These are phyloP conservation scores for Oikopleura dioica DNA, from an alignment of 23 tunicate species.

Conservation along the genomic window DNA sequence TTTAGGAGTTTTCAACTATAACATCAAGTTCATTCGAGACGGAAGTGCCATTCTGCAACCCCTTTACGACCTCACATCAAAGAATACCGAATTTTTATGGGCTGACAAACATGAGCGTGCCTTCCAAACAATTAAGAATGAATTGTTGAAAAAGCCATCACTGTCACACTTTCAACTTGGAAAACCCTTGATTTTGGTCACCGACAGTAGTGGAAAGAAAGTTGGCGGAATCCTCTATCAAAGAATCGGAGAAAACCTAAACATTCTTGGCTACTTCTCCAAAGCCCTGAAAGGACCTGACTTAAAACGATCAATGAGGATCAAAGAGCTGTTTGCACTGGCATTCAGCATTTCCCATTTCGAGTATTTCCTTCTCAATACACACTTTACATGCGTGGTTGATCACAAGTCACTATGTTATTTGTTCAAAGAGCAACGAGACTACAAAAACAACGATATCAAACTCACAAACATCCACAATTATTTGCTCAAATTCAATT, in stretches of 20 bases:
- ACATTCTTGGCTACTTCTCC: too few relatives aligned
- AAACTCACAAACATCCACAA: background rate
- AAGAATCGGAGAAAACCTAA: background rate
- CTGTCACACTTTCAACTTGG: background rate
- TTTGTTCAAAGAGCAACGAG: background rate
- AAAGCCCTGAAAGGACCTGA: too few relatives aligned
- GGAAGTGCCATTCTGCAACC: background rate
- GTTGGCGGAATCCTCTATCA: background rate
- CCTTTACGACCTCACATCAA: background rate
- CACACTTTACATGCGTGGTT: background rate
- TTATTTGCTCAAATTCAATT: background rate
- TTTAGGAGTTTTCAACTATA: background rate
- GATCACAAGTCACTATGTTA: background rate
- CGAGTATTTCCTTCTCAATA: background rate
- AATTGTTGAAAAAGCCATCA: background rate
- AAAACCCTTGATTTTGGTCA: background rate
- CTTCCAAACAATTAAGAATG: background rate
- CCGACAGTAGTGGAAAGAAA: background rate
- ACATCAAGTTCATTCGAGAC: background rate
- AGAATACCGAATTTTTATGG: background rate
- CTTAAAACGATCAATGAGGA: background rate
- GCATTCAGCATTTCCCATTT: background rate
- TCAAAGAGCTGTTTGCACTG: conserved; percentile 1
- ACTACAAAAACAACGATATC: background rate
- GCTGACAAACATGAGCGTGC: background rate